Base-by-base conservation (phyloP, 2,113 vertebrate species). In the Zingel zingel region DNA sequence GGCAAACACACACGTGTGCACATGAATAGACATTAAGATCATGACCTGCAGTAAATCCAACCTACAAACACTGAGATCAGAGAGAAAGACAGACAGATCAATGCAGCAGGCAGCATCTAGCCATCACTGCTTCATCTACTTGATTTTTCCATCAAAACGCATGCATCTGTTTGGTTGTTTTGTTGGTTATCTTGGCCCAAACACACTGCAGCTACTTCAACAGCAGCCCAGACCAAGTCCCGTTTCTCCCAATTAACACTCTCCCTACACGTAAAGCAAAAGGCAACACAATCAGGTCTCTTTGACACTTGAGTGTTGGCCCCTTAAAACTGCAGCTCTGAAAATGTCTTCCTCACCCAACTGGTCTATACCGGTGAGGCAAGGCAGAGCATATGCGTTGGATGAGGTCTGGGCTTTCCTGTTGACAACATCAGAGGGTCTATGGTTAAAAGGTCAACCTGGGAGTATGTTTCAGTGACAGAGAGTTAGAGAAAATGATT, bases 341-440 rank as follows among this genome's bases (percentile, higher is more conserved):
- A 75, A 59, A 65, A 18, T 16, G 16, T 74, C 84, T 86, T 70
- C 36, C 61, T 73, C 57, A 6, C 51, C 69, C 70, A 69, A 84
- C 87, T 83, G 69, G 47, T 53, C 16, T 48, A 43, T 43, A 58
- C 43, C 77, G 81, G 82, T 78, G 56, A 84, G 66, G 61, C 39
- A 56, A 76, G 59, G 66, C 82, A 81, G 75, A 51, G 53, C 14
- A 8, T 4, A 10, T 21, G 1, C 66, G 51, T 53, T 45, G n/a
- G 39, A 85, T 86, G 62, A 81, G 82, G 85, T 92, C 88, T 91
- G 88, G 86, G 89, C 89, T 89, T 79, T 86, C 54, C 91, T 91
- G 85, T 83, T 91, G 84, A 86, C 82, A 89, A 80, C 57, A 62
- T 77, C 47, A 64, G 59, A 16, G 54, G 36, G 63, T 85, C 61